Evolutionary conservation across 2,797 vertebrate species (phyloP).

Genomic region (Mionectes olivaceus): DNA sequence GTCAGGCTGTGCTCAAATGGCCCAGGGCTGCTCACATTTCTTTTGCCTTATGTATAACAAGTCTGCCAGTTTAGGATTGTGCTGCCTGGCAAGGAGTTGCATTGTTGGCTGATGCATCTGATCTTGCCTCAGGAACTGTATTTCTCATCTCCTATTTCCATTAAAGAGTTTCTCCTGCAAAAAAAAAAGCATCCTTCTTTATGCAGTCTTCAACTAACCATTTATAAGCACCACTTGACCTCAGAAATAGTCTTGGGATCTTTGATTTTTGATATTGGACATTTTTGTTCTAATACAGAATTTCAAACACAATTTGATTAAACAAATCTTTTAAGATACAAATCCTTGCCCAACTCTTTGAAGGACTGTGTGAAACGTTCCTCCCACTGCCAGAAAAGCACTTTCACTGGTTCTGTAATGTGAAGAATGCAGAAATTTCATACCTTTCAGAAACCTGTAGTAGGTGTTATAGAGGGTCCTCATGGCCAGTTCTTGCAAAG

Average conservation of each 20-base stretch:
- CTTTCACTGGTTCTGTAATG: neutral
- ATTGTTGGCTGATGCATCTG: conserved; percentile 57
- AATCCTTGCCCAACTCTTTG: neutral
- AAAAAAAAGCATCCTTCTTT: neutral
- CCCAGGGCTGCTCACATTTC: conserved; percentile 44
- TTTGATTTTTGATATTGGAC: neutral
- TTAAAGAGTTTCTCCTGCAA: conserved; percentile 32
- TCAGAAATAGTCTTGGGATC: neutral
- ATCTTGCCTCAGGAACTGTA: conserved; percentile 53
- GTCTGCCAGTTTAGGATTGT: conserved; percentile 47
- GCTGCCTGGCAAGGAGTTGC: conserved; percentile 49
- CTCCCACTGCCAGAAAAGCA: neutral
- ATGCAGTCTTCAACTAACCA: neutral
- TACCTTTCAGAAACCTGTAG: conserved; percentile 82
- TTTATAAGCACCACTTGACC: neutral
- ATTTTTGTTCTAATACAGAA: neutral
- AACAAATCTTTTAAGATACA: neutral
- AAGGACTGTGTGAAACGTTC: neutral
- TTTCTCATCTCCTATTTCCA: conserved; percentile 43
- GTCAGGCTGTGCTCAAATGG: conserved; percentile 18
- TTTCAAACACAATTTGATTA: neutral
- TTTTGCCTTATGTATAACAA: conserved; percentile 43
- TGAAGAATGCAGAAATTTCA: neutral
- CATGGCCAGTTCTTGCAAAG: conserved; percentile 93
- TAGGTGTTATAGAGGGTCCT: conserved; percentile 84